Percentiles rank a stretch among this genome's conserved stretches.
Evolutionary conservation across 2,888 invertebrate genomes (phyloP).

Genomic region (Slavum lentiscoides): DNA sequence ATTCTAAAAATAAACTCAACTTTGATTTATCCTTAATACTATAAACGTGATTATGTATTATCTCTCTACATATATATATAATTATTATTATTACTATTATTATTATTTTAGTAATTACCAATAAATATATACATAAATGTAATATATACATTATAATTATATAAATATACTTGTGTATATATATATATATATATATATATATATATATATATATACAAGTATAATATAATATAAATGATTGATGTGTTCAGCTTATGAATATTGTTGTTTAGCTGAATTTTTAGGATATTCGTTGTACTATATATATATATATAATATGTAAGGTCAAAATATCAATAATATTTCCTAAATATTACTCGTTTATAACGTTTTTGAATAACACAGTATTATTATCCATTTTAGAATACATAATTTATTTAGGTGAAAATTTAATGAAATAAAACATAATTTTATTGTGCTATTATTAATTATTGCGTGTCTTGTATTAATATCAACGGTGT

Average conservation of each 20-base stretch:
- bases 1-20: slow-evolving; percentile 37
- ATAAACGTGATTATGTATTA: slow-evolving; percentile 42
- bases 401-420: slow-evolving; percentile 40
- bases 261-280: slow-evolving; percentile 51
- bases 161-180: too few relatives aligned
- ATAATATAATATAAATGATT: slow-evolving; percentile 42
- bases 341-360: slow-evolving; percentile 52
- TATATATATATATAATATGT: slow-evolving; percentile 1
- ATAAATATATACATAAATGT: slow-evolving; percentile 27
- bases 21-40: slow-evolving; percentile 46
- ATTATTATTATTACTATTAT: slow-evolving; percentile 13
- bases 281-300: slow-evolving; percentile 47
- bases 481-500: slow-evolving; percentile 10
- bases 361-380: slow-evolving; percentile 47
- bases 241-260: slow-evolving; percentile 52
- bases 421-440: slow-evolving; percentile 46
- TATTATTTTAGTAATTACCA: slow-evolving; percentile 44
- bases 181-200: slow-evolving; percentile 27
- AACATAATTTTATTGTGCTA: slow-evolving; percentile 50
- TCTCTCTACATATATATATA: slow-evolving; percentile 16
- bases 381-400: slow-evolving; percentile 52
- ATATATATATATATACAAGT: slow-evolving; percentile 15
- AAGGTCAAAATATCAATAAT: slow-evolving; percentile 51
- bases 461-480: slow-evolving; percentile 38
- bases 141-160: too few relatives aligned